Conservation (phyloP, 2,113 vertebrate species). For the Astur gentilis region DNA sequence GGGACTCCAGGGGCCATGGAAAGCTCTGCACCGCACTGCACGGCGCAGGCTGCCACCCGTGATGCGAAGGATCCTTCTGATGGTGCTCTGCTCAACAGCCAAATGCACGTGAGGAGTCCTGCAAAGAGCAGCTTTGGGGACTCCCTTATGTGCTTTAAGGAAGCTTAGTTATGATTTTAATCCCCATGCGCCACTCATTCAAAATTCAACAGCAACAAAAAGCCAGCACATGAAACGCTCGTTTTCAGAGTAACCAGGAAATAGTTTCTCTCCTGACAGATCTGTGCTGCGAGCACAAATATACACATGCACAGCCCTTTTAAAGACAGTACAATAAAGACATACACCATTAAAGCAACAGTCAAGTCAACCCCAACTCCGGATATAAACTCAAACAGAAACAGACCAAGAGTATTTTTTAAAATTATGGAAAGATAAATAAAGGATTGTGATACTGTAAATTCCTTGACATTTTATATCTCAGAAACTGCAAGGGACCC, state of each 20-base stretch:
- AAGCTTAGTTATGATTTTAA: background rate
- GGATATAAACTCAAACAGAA: background rate
- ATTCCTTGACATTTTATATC: background rate
- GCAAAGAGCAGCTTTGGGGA: background rate
- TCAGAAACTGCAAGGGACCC: background rate
- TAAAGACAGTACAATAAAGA: background rate
- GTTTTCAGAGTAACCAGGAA: background rate
- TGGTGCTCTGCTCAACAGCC: background rate
- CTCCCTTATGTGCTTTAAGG: background rate
- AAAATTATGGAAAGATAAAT: background rate
- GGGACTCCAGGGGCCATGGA: background rate
- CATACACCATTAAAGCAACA: background rate
- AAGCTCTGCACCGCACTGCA: background rate
- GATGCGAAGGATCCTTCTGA: background rate
- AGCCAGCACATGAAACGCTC: background rate
- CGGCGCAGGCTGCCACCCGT: background rate
- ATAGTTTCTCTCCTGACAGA: background rate
- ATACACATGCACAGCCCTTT: background rate
- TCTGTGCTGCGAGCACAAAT: background rate
- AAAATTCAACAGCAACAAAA: background rate
- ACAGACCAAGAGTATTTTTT: background rate
- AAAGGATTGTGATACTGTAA: background rate
- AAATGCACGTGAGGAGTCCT: background rate
- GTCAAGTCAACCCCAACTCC: background rate
- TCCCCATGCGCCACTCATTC: background rate